Percentiles rank a stretch among this genome's conserved stretches.
These are phyloP conservation scores for Sorex fumeus DNA, from an alignment of 2,113 vertebrate species.

Conservation along the genomic window DNA sequence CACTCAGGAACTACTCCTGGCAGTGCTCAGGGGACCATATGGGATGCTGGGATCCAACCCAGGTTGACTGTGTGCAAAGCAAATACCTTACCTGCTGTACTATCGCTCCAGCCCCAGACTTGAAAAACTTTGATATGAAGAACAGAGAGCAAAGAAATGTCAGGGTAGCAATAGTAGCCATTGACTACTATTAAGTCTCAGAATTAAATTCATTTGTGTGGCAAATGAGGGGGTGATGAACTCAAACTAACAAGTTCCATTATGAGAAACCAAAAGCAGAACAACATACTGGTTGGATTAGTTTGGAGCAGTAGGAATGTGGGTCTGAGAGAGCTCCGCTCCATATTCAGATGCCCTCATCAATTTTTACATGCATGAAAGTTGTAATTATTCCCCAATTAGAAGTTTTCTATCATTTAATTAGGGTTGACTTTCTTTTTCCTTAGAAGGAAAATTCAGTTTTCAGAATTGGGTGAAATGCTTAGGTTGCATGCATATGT, in stretches of 20 bases:
- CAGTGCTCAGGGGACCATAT: no score
- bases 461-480: conserved; percentile 34
- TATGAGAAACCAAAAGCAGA: background rate
- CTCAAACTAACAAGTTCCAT: background rate
- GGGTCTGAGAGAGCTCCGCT: background rate
- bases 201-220: background rate
- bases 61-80: no score
- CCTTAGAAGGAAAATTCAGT: conserved; percentile 1
- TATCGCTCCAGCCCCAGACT: no score
- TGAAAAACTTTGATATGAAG: background rate
- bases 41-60: no score
- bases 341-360: background rate
- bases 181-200: background rate
- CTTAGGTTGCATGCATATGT: background rate
- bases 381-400: background rate
- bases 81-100: no score
- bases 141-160: background rate
- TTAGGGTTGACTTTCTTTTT: conserved; percentile 61
- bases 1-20: no score
- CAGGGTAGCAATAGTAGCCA: background rate
- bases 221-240: background rate
- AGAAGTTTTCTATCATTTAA: conserved; percentile 31
- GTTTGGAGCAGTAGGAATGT: background rate
- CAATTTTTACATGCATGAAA: conserved; percentile 2
- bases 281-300: background rate